Evolutionary conservation across 2,888 invertebrate genomes (phyloP).

Genomic region (Amblyjoppa fuscipennis): DNA sequence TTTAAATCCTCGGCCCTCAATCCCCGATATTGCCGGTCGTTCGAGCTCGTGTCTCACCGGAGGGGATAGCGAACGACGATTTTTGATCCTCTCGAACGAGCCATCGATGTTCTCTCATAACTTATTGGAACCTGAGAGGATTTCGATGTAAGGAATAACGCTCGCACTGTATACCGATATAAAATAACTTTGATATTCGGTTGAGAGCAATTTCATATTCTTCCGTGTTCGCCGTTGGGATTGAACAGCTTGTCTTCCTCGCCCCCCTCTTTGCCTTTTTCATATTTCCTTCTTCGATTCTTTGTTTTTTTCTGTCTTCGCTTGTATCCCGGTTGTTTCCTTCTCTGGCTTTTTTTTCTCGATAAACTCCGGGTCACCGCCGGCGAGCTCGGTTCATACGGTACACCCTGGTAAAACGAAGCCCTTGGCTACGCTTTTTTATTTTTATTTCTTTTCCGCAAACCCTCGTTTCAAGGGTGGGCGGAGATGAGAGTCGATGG

Average conservation of each 20-base stretch:
- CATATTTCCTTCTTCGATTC: slow-evolving; percentile 16
- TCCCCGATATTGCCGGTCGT: slow-evolving; percentile 13
- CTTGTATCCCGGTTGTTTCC: slow-evolving; percentile 28
- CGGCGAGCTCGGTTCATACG: slow-evolving; percentile 31
- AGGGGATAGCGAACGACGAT: neutral
- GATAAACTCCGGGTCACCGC: slow-evolving; percentile 59
- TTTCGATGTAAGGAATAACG: slow-evolving; percentile 24
- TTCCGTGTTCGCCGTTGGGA: slow-evolving; percentile 56
- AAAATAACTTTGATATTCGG: slow-evolving; percentile 42
- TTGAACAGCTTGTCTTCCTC: slow-evolving; percentile 10
- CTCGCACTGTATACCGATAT: slow-evolving; percentile 5
- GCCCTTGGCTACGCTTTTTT: slow-evolving; percentile 37
- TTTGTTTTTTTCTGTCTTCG: neutral
- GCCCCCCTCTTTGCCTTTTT: slow-evolving; percentile 21
- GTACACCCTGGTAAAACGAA: slow-evolving; percentile 30
- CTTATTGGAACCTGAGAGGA: slow-evolving; percentile 39
- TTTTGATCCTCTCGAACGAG: slow-evolving; percentile 23
- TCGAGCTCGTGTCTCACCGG: neutral
- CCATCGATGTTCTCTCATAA: slow-evolving; percentile 29
- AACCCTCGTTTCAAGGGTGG: slow-evolving; percentile 21
- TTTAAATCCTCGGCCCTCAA: slow-evolving; percentile 6
- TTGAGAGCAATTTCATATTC: slow-evolving; percentile 62
- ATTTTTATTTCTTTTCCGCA: slow-evolving; percentile 9
- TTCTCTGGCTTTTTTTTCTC: slow-evolving; percentile 27
- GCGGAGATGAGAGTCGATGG: slow-evolving; percentile 27